Base-by-base conservation (phyloP, 2,888 invertebrate genomes). In the Celastrina argiolus region DNA sequence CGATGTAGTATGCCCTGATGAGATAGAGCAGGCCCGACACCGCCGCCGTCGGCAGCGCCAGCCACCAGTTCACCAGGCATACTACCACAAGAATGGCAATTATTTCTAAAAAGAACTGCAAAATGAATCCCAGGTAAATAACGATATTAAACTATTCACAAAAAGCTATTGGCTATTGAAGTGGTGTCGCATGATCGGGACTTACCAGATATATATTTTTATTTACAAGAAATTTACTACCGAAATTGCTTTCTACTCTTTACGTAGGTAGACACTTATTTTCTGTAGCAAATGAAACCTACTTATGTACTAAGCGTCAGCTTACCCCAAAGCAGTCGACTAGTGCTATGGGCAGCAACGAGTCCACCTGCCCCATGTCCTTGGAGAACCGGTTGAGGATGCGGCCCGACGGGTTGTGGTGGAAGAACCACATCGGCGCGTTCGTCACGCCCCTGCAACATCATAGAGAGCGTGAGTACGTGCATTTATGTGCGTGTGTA, bases 371-470 rank as follows among this genome's bases (percentile, higher is more conserved):
- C 0, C 92, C 94, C 82, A 94, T 92, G 76, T 95, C 95, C 78
- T 94, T n/a, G n/a, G n/a, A n/a, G n/a, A n/a, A n/a, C n/a, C n/a
- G n/a, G n/a, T n/a, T n/a, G n/a, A n/a, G n/a, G 71, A 95, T 92
- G 1, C 92, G 81, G 0, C 93, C 92, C 0, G 92, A 91, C 0
- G 95, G 94, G 80, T 96, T 96, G 67, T 93, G 94, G 78, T 96
- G 95, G 84, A 96, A 97, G 85, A 97, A 97, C 81, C 93, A 92
- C 92, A 96, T 94, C 0, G 94, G 94, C 0, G 95, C 93, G 64
- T 93, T 88, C 0, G 95, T 93, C 0, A 97, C 93, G 0, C 94
- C 93, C 65, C 94, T 92, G 56, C 3, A 58, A 45, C 28, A 14
- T 1, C 28, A 56, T n/a, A 28, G 26, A n/a, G 6, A 7, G 28